These are phyloP conservation scores for Hyperopisus bebe DNA, from an alignment of 2,113 vertebrate genomes.

Conservation along the genomic window DNA sequence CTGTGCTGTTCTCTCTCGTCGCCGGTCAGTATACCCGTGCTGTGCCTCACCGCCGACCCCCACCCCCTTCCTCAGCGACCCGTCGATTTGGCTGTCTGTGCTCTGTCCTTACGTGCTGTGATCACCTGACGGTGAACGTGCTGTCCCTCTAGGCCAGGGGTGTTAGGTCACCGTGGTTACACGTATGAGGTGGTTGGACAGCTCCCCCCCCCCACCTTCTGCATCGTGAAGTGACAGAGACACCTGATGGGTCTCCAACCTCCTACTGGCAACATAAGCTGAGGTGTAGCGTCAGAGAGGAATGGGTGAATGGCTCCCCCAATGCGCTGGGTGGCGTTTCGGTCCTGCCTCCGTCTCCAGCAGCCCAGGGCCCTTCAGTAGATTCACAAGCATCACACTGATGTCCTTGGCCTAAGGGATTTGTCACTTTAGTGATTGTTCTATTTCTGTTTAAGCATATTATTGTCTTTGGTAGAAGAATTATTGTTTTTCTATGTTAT, in stretches of 20 bases:
- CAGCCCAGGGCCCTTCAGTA: background rate
- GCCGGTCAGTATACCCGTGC: constrained; percentile 48
- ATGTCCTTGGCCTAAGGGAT: constrained; percentile 21
- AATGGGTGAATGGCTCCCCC: background rate
- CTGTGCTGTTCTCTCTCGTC: constrained; percentile 47
- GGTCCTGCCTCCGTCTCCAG: background rate
- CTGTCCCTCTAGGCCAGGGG: constrained; percentile 13
- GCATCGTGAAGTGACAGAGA: background rate
- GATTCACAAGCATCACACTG: background rate
- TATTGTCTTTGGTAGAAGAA: background rate
- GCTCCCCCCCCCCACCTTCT: background rate
- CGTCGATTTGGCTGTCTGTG: constrained; percentile 10
- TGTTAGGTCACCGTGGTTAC: background rate
- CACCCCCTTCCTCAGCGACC: constrained; percentile 9
- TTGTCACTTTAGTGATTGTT: constrained; percentile 11
- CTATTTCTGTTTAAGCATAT: constrained; percentile 10
- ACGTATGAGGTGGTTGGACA: background rate
- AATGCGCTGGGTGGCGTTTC: background rate
- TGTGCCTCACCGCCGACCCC: constrained; percentile 33
- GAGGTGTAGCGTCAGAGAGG: background rate
- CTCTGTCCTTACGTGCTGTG: background rate
- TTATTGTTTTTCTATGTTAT: background rate
- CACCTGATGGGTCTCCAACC: background rate
- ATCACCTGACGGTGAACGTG: background rate
- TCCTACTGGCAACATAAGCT: background rate